Evolutionary conservation across 1,140 invertebrate genomes (phyloP).

Genomic region (Copidosoma floridanum): DNA sequence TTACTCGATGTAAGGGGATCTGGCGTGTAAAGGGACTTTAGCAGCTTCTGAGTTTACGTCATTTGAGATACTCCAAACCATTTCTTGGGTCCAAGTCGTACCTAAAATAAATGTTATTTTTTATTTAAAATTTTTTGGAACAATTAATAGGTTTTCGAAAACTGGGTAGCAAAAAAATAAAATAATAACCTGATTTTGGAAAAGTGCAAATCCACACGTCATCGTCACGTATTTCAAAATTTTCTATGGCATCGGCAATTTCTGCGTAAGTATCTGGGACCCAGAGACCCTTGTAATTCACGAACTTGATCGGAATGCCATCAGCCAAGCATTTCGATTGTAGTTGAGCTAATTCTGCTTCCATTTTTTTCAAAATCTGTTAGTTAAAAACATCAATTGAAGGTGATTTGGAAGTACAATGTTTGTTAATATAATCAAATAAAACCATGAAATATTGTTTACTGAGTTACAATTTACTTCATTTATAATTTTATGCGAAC

Average conservation of each 20-base stretch:
- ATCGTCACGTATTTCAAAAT: constrained; percentile 51
- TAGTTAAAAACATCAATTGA: too few species aligned
- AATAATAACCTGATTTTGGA: constrained; percentile 54
- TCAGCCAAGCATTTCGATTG: constrained; percentile 24
- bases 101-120: constrained; percentile 24
- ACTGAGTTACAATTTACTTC: too few species aligned
- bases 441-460: too few species aligned
- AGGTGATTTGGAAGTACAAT: too few species aligned
- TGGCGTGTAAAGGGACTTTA: constrained; percentile 25
- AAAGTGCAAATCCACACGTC: constrained; percentile 55
- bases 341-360: constrained; percentile 15
- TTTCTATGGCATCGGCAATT: too few species aligned
- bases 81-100: constrained; percentile 63
- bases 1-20: constrained; percentile 43
- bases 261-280: too few species aligned
- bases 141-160: background rate
- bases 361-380: too few species aligned
- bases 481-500: too few species aligned
- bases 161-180: background rate
- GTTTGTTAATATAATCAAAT: too few species aligned
- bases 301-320: too few species aligned
- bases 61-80: constrained; percentile 57
- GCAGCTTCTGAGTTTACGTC: constrained; percentile 57
- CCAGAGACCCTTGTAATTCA: too few species aligned
- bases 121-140: background rate